Base-by-base conservation (phyloP, 92 coral and sea anemone species). In the Phymanthus crucifer region DNA sequence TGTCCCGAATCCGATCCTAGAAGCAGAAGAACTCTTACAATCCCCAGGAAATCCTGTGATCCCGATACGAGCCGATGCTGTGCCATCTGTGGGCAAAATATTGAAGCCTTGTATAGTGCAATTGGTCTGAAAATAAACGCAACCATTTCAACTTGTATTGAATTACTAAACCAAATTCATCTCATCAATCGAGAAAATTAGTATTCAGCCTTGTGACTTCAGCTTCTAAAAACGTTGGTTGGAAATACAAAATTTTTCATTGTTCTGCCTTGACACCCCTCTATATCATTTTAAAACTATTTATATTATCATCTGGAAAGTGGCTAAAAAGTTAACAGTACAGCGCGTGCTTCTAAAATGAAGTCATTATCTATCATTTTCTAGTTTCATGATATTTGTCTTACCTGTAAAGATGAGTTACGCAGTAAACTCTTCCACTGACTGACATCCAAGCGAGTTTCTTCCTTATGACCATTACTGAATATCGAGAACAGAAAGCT, bases 1-100 rank as follows among this genome's bases (percentile, higher is more conserved):
- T 12, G 93, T 87, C 31, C 97, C 97, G 73, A 92, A 92, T 19
- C 97, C 97, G 11, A 92, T 87, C 32, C 93, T 77, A 43, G 93
- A 92, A 29, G 29, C 31, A 6, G 93, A 72, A 3, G 43, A 2
- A 11, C 5, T 23, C 0, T 3, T 4, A 36, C 11, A 27, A 27
- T 6, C 5, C 14, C 10, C 40, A 2, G 58, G 33, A 72, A 32
- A 77, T 1, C 91, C 97, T 26, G 85, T 66, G 36, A 92, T 84
- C 4, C 97, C 97, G 57, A 92, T 92, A 1, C 97, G 91, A 57
- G 91, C 97, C 8, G 78, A 83, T n/a, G 87, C 91, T 2, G 72
- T 36, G 12, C 21, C 35, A 29, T 14, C 24, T 14, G 24, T 35
- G 35, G 32, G 70, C 12, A 14, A 46, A 21, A 82, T 72, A 79